These are phyloP conservation scores for Tetranychus piercei DNA, from an alignment of 2,888 invertebrate genomes.

Conservation along the genomic window DNA sequence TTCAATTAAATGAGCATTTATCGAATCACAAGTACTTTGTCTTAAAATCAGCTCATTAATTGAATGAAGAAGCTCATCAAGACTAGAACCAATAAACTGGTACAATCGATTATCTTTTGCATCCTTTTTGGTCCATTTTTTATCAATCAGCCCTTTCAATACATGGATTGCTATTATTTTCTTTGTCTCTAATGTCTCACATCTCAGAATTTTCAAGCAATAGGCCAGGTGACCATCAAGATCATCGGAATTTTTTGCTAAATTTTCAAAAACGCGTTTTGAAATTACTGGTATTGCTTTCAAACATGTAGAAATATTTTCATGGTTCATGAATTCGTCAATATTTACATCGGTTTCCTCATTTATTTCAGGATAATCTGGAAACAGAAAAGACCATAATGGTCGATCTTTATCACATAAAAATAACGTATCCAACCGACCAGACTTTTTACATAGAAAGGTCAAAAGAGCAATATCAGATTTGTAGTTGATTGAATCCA, in stretches of 20 bases:
- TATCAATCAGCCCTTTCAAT: neutral
- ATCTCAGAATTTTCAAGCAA: neutral
- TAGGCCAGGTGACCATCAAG: neutral
- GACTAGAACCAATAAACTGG: neutral
- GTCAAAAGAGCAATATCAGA: neutral
- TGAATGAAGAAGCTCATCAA: neutral
- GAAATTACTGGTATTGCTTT: neutral
- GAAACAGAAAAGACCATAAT: neutral
- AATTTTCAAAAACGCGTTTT: neutral
- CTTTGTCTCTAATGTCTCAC: neutral
- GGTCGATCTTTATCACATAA: neutral
- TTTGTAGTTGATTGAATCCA: neutral
- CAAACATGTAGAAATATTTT: neutral
- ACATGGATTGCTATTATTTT: neutral
- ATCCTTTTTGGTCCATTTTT: neutral
- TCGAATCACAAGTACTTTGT: neutral
- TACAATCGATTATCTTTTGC: neutral
- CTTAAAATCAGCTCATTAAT: neutral
- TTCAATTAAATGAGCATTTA: neutral
- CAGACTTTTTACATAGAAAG: neutral
- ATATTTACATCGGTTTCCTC: neutral
- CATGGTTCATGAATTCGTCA: neutral
- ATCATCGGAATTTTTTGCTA: neutral
- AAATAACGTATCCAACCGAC: neutral
- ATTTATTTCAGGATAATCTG: neutral